Base-by-base conservation (phyloP, 2,888 invertebrate species). In the Andrena fulva region DNA sequence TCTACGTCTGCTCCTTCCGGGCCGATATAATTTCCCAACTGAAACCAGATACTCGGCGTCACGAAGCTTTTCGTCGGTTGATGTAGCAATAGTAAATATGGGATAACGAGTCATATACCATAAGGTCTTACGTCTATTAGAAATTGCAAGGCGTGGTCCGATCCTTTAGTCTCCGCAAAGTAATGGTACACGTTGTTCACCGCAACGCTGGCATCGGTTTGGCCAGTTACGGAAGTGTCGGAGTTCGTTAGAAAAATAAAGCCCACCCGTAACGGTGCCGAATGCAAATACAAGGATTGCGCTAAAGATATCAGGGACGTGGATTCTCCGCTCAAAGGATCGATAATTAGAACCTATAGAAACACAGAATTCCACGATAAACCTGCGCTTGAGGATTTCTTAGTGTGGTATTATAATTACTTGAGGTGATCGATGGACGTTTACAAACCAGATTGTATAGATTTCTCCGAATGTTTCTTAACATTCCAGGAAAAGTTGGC, bases 401-500 rank as follows among this genome's bases (percentile, higher is more conserved):
- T 31, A 66, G 8, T 2, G 8, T 31, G 69, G 54, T 16, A 69
- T 27, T 20, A 12, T 20, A 79, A 52, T 56, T 50, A 8, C 29
- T 70, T n/a, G 27, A 31, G 20, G 4, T 20, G 2, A 42, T 33
- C 54, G 27, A 63, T 59, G 27, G 4, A 52, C 8, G 52, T 60
- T 6, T 74, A 86, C 82, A 7, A 92, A 97, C 97, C 92, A 98
- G 95, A 94, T 98, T 97, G 90, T 97, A 98, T 31, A 99, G 95
- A 94, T 98, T 98, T 89, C 97, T 96, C 78, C 97, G 95, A 89
- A 98, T 95, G 92, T 97, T 98, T 85, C 99, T 95, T 81, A 99
- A 95, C 99, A 99, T 99, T 74, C 99, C 99, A 0, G 99, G 99
- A 92, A 99, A 99, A 0, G 99, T 98, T n/a, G 99, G 99, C 80